Conservation (phyloP, 2,888 invertebrate genomes). For the Netelia inedita region DNA sequence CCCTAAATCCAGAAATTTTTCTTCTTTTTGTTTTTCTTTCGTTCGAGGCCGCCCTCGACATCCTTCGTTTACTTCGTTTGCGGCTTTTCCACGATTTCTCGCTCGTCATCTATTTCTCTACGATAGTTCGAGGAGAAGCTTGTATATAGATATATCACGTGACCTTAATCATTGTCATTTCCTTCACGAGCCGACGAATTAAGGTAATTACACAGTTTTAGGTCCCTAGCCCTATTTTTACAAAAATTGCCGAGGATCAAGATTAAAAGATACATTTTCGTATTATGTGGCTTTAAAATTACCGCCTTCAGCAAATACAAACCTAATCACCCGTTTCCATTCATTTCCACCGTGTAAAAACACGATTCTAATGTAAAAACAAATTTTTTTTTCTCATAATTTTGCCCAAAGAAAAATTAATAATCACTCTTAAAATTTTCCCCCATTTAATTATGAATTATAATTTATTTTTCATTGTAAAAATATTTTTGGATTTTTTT, state of each 20-base stretch:
- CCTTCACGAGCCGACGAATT: neutral
- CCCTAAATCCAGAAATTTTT: slow-evolving; percentile 23
- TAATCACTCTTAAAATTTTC: too few relatives aligned
- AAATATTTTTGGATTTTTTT: neutral
- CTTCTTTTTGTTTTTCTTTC: neutral
- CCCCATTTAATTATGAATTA: too few relatives aligned
- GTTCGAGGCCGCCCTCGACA: neutral
- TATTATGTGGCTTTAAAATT: neutral
- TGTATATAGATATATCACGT: neutral
- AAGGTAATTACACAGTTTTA: neutral
- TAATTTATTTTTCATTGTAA: neutral
- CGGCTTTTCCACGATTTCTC: neutral
- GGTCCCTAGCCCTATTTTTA: neutral
- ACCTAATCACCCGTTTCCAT: too few relatives aligned
- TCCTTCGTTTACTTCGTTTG: neutral
- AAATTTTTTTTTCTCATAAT: too few relatives aligned
- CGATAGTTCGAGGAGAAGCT: neutral
- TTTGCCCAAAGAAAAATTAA: too few relatives aligned
- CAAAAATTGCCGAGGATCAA: neutral
- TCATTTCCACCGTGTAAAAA: too few relatives aligned
- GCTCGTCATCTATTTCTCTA: neutral
- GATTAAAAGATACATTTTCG: neutral
- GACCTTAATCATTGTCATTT: slow-evolving; percentile 10
- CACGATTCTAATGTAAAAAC: too few relatives aligned
- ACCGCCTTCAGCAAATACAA: too few relatives aligned